Evolutionary conservation across 2,113 vertebrate genomes (phyloP).

Genomic region (Tachysurus fulvidraco): DNA sequence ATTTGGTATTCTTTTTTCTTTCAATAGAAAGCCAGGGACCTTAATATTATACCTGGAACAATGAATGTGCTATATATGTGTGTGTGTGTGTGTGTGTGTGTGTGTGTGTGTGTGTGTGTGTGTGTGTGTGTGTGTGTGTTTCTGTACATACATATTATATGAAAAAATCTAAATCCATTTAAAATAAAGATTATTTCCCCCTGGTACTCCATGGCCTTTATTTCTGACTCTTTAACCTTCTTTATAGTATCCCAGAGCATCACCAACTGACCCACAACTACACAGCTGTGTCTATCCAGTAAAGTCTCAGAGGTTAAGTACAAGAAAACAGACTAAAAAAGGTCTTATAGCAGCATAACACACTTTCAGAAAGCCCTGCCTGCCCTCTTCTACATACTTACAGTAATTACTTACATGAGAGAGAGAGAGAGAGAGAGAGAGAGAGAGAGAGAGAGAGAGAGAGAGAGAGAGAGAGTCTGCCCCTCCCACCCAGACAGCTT

Average conservation of each 20-base stretch:
- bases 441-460: too few relatives aligned
- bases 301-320: neutral
- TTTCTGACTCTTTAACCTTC: too few relatives aligned
- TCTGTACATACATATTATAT: too few relatives aligned
- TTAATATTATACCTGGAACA: neutral
- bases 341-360: neutral
- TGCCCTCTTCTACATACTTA: neutral
- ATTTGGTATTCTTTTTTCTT: neutral
- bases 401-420: neutral
- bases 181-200: too few relatives aligned
- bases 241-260: neutral
- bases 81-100: too few relatives aligned
- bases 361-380: neutral
- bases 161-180: too few relatives aligned
- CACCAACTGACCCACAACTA: neutral
- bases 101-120: too few relatives aligned
- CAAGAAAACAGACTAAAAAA: neutral
- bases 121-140: too few relatives aligned
- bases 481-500: neutral
- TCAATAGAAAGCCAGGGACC: neutral
- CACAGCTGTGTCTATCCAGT: neutral
- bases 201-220: neutral
- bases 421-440: neutral
- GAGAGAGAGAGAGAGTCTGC: neutral
- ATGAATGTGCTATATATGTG: neutral